These are phyloP conservation scores for Esox niger DNA, from an alignment of 2,113 vertebrate genomes.

Conservation along the genomic window DNA sequence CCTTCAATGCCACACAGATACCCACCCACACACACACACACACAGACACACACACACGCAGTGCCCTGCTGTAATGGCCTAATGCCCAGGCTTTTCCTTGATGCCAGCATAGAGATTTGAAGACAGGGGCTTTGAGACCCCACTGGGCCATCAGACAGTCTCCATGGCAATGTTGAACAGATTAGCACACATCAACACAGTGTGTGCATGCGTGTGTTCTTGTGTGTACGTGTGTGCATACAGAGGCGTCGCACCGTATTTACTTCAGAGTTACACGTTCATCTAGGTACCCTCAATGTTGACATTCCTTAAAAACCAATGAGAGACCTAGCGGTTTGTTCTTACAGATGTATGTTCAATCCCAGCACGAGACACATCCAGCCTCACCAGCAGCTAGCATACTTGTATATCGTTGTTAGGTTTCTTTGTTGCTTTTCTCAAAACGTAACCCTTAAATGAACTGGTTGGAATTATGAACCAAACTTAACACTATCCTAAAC, in stretches of 20 bases:
- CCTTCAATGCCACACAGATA: neutral
- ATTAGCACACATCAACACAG: conserved; percentile 19
- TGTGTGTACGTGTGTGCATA: conserved; percentile 17
- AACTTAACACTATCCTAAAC: too few species aligned
- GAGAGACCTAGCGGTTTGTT: too few species aligned
- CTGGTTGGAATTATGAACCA: too few species aligned
- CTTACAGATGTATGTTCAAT: too few species aligned
- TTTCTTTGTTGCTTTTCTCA: too few species aligned
- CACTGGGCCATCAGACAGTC: conserved; percentile 21
- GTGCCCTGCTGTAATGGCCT: neutral
- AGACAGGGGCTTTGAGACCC: conserved; percentile 11
- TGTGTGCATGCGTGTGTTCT: neutral
- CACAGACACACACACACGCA: conserved; percentile 6
- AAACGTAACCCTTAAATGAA: too few species aligned
- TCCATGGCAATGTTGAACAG: conserved; percentile 31
- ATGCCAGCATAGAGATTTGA: conserved; percentile 16
- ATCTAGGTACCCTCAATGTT: too few species aligned
- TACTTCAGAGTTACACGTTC: neutral
- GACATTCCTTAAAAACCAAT: too few species aligned
- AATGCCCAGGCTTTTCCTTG: neutral
- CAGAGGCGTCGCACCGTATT: conserved; percentile 8
- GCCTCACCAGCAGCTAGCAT: too few species aligned
- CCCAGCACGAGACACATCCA: too few species aligned
- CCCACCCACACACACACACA: conserved; percentile 3
- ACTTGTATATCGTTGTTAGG: too few species aligned